Conservation (phyloP, 23 tunicate species). For the Styela plicata region DNA sequence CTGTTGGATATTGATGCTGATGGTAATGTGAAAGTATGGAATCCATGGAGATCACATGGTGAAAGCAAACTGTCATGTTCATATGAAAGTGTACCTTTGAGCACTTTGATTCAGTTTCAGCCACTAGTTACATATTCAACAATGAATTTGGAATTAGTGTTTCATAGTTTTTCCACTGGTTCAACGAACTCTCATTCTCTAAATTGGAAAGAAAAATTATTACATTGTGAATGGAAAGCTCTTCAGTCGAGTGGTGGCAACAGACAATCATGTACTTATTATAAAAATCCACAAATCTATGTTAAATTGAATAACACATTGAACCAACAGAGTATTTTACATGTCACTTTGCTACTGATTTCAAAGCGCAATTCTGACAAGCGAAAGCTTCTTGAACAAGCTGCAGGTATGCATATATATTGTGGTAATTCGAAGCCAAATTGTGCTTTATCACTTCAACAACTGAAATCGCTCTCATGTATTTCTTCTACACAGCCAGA, state of each 20-base stretch:
- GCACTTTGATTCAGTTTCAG: too few relatives aligned
- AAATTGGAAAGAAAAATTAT: neutral
- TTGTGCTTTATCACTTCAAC: neutral
- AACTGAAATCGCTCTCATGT: neutral
- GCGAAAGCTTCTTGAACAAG: slow-evolving; percentile 36
- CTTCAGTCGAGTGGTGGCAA: neutral
- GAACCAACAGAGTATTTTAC: neutral
- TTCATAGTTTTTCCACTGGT: neutral
- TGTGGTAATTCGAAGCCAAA: neutral
- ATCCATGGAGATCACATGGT: neutral
- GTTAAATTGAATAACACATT: neutral
- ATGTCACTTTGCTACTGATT: slow-evolving; percentile 31
- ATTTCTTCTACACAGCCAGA: neutral
- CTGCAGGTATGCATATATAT: slow-evolving; percentile 42
- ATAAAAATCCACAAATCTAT: slow-evolving; percentile 37
- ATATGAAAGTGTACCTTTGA: neutral
- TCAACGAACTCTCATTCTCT: neutral
- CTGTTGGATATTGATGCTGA: neutral
- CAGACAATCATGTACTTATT: neutral
- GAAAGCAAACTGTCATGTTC: neutral
- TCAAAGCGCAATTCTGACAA: slow-evolving; percentile 18
- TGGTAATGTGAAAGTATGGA: neutral
- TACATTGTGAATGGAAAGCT: slow-evolving; percentile 8
- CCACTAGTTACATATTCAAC: neutral
- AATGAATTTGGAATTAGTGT: neutral